A percentile compares a stretch with the other conserved stretches of the same genome.
Evolutionary conservation across 2,797 vertebrate genomes (phyloP).

Genomic region (Pangasius sanitwongsei): DNA sequence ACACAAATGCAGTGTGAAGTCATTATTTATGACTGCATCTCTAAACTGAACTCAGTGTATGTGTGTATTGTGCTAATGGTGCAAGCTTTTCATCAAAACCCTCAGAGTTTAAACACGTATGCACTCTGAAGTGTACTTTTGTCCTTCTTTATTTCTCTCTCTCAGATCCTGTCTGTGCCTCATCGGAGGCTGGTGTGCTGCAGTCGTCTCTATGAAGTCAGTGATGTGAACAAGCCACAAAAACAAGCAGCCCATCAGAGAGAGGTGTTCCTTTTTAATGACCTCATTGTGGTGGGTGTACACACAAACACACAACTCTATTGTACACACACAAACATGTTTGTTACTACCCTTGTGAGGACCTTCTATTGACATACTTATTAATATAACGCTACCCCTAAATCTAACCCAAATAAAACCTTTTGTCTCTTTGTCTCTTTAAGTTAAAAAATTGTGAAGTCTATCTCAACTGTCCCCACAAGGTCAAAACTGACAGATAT

Average conservation of each 20-base stretch:
- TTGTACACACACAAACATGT: conserved; percentile 33
- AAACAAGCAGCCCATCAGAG: conserved; percentile 97
- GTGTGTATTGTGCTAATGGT: neutral
- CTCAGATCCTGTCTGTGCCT: conserved; percentile 91
- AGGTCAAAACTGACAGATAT: neutral
- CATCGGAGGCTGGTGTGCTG: conserved; percentile 97
- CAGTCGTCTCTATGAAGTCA: conserved; percentile 96
- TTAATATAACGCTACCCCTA: neutral
- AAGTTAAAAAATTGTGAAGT: neutral
- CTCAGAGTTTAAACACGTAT: neutral
- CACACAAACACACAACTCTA: conserved; percentile 29
- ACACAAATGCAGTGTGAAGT: too few relatives aligned
- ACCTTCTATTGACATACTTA: neutral
- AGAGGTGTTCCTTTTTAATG: conserved; percentile 98
- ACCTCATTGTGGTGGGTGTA: conserved; percentile 91
- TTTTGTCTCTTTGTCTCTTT: neutral
- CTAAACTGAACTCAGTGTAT: neutral
- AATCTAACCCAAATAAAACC: neutral
- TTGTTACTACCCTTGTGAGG: neutral
- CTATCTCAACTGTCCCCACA: neutral
- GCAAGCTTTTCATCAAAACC: neutral
- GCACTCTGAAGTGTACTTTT: too few relatives aligned
- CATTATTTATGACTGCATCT: neutral
- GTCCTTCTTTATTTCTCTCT: conserved; percentile 19
- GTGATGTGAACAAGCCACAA: conserved; percentile 94